Percentiles rank a stretch among this genome's conserved stretches.
Conservation (phyloP, 1,140 invertebrate genomes). For the Hypsibius dujardini region DNA sequence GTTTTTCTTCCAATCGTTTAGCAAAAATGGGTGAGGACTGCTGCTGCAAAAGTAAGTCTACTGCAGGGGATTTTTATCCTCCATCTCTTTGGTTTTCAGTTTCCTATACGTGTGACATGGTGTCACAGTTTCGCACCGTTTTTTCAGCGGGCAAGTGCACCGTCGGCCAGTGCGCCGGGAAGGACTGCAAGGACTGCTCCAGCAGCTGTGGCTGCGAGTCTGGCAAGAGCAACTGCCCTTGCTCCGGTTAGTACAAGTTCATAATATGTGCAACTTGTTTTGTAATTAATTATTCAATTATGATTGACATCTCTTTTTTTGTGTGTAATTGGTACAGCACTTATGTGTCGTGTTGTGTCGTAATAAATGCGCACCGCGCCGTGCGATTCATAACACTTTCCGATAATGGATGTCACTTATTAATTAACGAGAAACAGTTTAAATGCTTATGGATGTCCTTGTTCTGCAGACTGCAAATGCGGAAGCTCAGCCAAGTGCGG, state of each 20-base stretch:
- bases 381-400: too few species aligned
- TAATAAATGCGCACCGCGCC: too few species aligned
- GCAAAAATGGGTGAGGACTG: background rate
- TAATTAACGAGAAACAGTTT: too few species aligned
- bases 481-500: background rate
- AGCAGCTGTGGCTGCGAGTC: background rate
- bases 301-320: too few species aligned
- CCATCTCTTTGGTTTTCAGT: background rate
- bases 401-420: too few species aligned
- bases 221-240: background rate
- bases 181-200: background rate
- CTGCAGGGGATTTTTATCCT: too few species aligned
- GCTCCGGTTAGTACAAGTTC: background rate
- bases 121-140: background rate
- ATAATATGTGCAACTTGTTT: background rate
- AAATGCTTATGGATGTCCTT: too few species aligned
- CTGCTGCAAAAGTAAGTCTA: constrained; percentile 3
- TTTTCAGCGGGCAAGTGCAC: background rate
- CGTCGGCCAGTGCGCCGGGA: background rate
- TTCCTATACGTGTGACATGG: background rate
- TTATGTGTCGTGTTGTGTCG: too few species aligned
- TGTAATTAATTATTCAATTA: background rate
- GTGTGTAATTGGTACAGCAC: too few species aligned
- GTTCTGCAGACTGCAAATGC: background rate
- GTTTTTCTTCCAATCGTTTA: too few species aligned